Base-by-base conservation (phyloP, 2,797 vertebrate genomes). In the Orestias chungarensis region DNA sequence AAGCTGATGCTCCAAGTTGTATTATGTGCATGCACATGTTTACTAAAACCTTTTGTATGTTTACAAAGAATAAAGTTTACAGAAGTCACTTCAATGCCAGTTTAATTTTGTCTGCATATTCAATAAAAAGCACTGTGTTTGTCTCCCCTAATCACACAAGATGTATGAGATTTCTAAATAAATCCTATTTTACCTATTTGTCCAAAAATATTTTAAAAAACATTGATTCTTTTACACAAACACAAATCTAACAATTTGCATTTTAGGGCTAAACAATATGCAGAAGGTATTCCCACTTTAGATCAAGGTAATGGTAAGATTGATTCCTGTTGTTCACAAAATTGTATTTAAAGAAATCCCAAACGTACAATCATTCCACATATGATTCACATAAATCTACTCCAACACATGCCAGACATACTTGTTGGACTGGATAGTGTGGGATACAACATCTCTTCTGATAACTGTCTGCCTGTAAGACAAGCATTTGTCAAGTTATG, bases 31-130 rank as follows among this genome's bases (percentile, higher is more conserved):
- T 38, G 54, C 47, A 70, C 23, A 35, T 2, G 47, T 23, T 52
- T 33, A 64, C 50, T 35, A 35, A 59, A 66, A 43, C 49, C 2
- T 6, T 44, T 3, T 52, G n/a, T 59, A 2, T 49, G 35, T 85
- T 86, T 82, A 82, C 76, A 81, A 68, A 69, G 1, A 85, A 83
- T 64, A 81, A 83, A 79, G 54, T 70, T 82, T 68, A 83, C 68
- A 68, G 1, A 29, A 70, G 57, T 80, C 59, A 83, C 72, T 43
- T 42, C 52, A 82, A 66, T 66, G 15, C 6, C 17, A 11, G 33
- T 75, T 20, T 82, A 27, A 70, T 82, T 86, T 75, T 70, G 43
- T 74, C 78, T 87, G 77, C 81, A 83, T 86, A 73, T 31, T 27
- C 25, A 73, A 73, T 20, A 66, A 27, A 17, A 70, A 59, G 3